phyloP scores from a whole-genome alignment of 1,140 invertebrate genomes.

The Nebria ingens region DNA sequence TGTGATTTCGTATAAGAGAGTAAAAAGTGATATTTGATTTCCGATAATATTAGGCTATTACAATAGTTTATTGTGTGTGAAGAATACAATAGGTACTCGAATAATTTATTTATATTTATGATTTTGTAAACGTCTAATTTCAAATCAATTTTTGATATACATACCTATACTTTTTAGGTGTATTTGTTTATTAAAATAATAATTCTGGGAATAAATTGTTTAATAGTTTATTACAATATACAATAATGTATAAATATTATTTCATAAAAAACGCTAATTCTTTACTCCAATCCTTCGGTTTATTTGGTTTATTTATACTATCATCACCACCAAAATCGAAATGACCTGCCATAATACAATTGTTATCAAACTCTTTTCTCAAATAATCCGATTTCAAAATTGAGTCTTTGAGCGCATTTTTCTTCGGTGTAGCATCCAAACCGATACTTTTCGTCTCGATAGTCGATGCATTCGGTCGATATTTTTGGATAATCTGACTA shows the following conservation, averaged over 20 bases:
- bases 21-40: too few relatives aligned
- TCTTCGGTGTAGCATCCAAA: not conserved
- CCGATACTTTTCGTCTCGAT: not conserved
- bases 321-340: not conserved
- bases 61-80: too few relatives aligned
- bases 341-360: not conserved
- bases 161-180: too few relatives aligned
- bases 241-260: not conserved
- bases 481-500: not conserved
- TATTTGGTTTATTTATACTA: not conserved
- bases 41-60: too few relatives aligned
- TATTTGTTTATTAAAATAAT: too few relatives aligned
- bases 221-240: too few relatives aligned
- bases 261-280: not conserved
- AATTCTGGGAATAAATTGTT: not conserved
- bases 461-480: not conserved
- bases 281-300: not conserved
- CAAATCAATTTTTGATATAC: too few relatives aligned
- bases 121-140: too few relatives aligned
- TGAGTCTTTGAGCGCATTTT: not conserved
- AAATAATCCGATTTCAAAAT: conserved; percentile 4
- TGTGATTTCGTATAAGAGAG: too few relatives aligned
- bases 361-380: not conserved
- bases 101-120: too few relatives aligned
- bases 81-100: too few relatives aligned